Base-by-base conservation (phyloP, 2,797 vertebrate genomes). In the Leptodactylus fallax region DNA sequence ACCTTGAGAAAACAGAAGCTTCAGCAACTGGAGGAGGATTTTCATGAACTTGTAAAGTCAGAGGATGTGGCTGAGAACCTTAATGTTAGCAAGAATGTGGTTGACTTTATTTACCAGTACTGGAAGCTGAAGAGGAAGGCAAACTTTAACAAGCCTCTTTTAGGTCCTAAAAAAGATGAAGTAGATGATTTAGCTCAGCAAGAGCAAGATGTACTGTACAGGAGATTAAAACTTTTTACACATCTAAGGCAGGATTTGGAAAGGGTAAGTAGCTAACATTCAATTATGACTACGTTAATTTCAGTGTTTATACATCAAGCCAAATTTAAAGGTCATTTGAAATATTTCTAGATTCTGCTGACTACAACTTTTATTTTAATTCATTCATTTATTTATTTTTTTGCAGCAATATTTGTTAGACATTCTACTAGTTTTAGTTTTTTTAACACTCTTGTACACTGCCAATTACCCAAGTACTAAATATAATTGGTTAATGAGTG, bases 151-250 rank as follows among this genome's bases (percentile, higher is more conserved):
- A 97, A 95, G 82, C 97, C 98, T 0, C 95, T 99, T 91, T 94
- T 99, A 92, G 95, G 95, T 45, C 94, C 97, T 90, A 98, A 99
- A 95, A 96, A 96, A 0, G 97, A 99, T 0, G 97, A 98, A 92
- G 97, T 99, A 93, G 98, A 99, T 94, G 97, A 99, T 93, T 94
- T 99, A 93, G 97, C 97, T 90, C 98, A 99, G 91, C 98, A 99
- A 92, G 98, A 99, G 89, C 97, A 99, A 94, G 98, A 99, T 0
- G 96, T 99, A 87, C 96, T 99, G 7, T 99, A 98, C 93, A 95
- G 97, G 71, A 96, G 97, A 51, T 94, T 99, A 90, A 97, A 97
- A 92, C 98, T 99, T 90, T 99, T 99, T 93, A 99, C 97, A 10
- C 98, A 99, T 93, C 96, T 99, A 90, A 95, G 98, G 88, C 98